Evolutionary conservation across 2,797 vertebrate species (phyloP).

Genomic region (Anolis apletophallus): DNA sequence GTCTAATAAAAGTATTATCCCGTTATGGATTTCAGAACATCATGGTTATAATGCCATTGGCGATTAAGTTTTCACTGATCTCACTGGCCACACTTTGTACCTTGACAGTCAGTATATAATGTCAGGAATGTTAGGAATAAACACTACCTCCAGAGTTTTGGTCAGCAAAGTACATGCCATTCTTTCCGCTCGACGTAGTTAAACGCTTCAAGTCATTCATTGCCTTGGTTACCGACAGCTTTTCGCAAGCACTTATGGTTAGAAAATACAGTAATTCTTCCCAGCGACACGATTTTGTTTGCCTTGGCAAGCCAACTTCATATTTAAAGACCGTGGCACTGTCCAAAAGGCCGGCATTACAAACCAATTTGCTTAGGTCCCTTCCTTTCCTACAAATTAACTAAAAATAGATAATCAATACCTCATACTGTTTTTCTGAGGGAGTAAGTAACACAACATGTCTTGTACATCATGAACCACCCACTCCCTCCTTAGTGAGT

Average conservation of each 20-base stretch:
- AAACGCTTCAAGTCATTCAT: slow-evolving; percentile 69
- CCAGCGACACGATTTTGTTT: slow-evolving; percentile 73
- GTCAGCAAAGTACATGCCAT: slow-evolving; percentile 71
- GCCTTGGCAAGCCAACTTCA: slow-evolving; percentile 66
- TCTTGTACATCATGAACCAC: slow-evolving; percentile 8
- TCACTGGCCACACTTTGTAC: slow-evolving; percentile 44
- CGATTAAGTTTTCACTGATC: slow-evolving; percentile 26
- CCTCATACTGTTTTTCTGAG: slow-evolving; percentile 56
- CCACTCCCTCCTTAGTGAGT: slow-evolving; percentile 26
- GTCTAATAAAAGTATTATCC: not conserved
- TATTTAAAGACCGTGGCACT: slow-evolving; percentile 67
- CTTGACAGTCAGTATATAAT: slow-evolving; percentile 48
- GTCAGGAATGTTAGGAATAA: slow-evolving; percentile 68
- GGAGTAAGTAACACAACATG: slow-evolving; percentile 7
- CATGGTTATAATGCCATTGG: not conserved
- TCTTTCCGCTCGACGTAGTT: slow-evolving; percentile 57
- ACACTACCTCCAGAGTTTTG: slow-evolving; percentile 45
- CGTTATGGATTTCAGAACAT: not conserved
- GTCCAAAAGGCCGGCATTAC: slow-evolving; percentile 67
- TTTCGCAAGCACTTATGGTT: slow-evolving; percentile 72
- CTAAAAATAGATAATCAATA: slow-evolving; percentile 74
- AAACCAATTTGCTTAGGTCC: slow-evolving; percentile 70
- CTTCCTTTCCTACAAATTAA: slow-evolving; percentile 69
- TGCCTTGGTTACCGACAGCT: slow-evolving; percentile 77
- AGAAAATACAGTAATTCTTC: slow-evolving; percentile 77